Evolutionary conservation across 1,140 invertebrate genomes (phyloP).

Genomic region (Rhynchophorus ferrugineus): DNA sequence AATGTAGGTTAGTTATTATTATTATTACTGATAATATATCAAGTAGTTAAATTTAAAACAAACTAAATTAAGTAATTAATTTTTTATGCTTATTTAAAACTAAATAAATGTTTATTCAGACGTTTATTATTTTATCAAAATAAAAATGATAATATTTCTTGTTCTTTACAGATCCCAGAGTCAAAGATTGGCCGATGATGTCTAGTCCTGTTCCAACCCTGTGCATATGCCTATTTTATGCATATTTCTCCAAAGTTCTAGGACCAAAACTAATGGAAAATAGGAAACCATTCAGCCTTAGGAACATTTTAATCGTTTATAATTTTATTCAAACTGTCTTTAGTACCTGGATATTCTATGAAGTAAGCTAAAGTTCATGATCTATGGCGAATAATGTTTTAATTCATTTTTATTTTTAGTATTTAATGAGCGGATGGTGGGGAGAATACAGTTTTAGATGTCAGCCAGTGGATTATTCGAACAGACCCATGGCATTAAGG

Average conservation of each 20-base stretch:
- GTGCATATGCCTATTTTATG: slow-evolving; percentile 74
- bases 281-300: slow-evolving; percentile 79
- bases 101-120: too few relatives aligned
- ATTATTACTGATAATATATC: too few relatives aligned
- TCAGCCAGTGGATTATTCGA: slow-evolving; percentile 88
- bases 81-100: too few relatives aligned
- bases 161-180: slow-evolving; percentile 72
- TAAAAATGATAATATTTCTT: too few relatives aligned
- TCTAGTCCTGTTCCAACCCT: slow-evolving; percentile 84
- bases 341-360: slow-evolving; percentile 87
- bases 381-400: background rate
- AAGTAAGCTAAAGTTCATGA: too few relatives aligned
- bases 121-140: too few relatives aligned
- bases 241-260: slow-evolving; percentile 72
- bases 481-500: slow-evolving; percentile 72
- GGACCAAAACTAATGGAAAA: slow-evolving; percentile 87
- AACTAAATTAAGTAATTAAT: too few relatives aligned
- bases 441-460: slow-evolving; percentile 85
- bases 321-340: slow-evolving; percentile 85
- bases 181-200: slow-evolving; percentile 87
- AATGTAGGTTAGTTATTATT: too few relatives aligned
- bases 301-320: slow-evolving; percentile 74
- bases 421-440: slow-evolving; percentile 78
- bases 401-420: slow-evolving; percentile 49
- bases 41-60: too few relatives aligned